Evolutionary conservation across 2,888 invertebrate genomes (phyloP).

Genomic region (Philonicus albiceps): DNA sequence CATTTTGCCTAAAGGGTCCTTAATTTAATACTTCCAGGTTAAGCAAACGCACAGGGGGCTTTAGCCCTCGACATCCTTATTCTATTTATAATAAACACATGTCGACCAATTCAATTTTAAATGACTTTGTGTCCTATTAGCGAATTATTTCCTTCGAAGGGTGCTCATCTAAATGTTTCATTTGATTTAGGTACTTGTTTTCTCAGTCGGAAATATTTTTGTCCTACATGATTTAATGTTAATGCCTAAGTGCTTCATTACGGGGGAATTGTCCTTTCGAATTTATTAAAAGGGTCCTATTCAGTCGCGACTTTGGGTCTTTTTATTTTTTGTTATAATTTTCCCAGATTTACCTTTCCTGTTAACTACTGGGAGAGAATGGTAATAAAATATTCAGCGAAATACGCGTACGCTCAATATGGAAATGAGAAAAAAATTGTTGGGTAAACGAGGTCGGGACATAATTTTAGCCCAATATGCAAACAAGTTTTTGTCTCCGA

Average conservation of each 20-base stretch:
- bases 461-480: background rate
- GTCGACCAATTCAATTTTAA: background rate
- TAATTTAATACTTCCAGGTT: background rate
- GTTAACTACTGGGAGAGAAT: background rate
- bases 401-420: background rate
- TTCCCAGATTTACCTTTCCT: slow-evolving; percentile 9
- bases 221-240: background rate
- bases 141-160: background rate
- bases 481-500: slow-evolving; percentile 9
- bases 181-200: background rate
- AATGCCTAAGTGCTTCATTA: background rate
- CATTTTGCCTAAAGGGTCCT: background rate
- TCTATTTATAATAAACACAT: background rate
- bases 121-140: background rate
- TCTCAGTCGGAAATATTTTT: background rate
- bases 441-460: background rate
- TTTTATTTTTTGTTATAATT: slow-evolving; percentile 10
- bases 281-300: slow-evolving; percentile 8
- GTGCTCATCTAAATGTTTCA: background rate
- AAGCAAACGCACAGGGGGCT: background rate
- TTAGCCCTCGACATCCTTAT: background rate
- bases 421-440: slow-evolving; percentile 6
- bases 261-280: background rate
- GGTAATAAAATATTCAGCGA: slow-evolving; percentile 13
- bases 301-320: background rate